These are phyloP conservation scores for Cetoscarus ocellatus DNA, from an alignment of 2,797 vertebrate genomes.

Conservation along the genomic window DNA sequence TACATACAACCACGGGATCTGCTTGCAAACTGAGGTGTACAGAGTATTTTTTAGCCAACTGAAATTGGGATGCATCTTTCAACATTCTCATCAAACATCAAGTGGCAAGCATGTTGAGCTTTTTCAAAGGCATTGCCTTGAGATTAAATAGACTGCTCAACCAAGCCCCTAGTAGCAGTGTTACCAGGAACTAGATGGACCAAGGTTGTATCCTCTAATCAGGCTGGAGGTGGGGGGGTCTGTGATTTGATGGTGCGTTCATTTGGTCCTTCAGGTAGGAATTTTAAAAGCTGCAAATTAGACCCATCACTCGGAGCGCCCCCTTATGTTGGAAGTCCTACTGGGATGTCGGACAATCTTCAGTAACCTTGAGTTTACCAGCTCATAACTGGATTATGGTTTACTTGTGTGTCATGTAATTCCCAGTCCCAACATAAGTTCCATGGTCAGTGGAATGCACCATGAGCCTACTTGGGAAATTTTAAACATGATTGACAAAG, in stretches of 20 bases:
- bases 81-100: constrained; percentile 2
- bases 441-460: too few species aligned
- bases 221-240: neutral
- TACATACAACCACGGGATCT: constrained; percentile 45
- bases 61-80: constrained; percentile 12
- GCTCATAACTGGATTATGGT: too few species aligned
- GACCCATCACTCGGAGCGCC: too few species aligned
- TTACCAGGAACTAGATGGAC: constrained; percentile 29
- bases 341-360: too few species aligned
- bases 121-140: constrained; percentile 26
- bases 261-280: too few species aligned
- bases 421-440: too few species aligned
- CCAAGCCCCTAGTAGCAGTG: constrained; percentile 28
- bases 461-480: constrained; percentile 43
- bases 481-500: constrained; percentile 35
- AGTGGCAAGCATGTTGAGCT: constrained; percentile 18
- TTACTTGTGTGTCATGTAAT: too few species aligned
- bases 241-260: too few species aligned
- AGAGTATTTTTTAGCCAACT: constrained; percentile 62
- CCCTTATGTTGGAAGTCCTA: too few species aligned
- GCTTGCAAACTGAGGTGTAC: constrained; percentile 59
- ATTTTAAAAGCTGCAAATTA: too few species aligned
- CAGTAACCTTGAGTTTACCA: too few species aligned
- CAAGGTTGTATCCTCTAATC: constrained; percentile 21
- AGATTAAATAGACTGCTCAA: constrained; percentile 40